These are phyloP conservation scores for Apteryx owenii DNA, from an alignment of 2,113 vertebrate species.

Conservation along the genomic window DNA sequence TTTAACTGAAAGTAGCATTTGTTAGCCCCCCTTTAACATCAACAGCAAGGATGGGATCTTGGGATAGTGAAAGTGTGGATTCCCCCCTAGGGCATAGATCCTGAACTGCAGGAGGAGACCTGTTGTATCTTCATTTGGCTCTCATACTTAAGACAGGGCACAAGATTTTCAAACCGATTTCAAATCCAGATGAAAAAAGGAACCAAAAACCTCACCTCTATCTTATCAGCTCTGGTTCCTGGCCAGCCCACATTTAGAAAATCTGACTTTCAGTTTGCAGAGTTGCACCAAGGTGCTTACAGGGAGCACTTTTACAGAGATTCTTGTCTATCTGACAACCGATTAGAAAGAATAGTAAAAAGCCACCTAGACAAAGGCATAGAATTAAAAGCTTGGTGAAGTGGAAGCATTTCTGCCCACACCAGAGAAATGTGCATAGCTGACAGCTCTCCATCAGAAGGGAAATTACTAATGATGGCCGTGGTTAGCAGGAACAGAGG, in stretches of 20 bases:
- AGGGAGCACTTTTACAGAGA: background rate
- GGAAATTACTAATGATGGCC: background rate
- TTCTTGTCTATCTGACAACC: background rate
- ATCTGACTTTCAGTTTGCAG: background rate
- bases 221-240: background rate
- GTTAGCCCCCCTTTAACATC: background rate
- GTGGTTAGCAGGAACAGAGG: background rate
- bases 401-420: background rate
- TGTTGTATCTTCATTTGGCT: background rate
- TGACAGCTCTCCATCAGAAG: background rate
- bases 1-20: background rate
- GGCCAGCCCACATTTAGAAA: background rate
- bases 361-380: background rate
- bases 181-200: background rate
- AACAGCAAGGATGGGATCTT: accelerated
- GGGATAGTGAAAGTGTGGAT: background rate
- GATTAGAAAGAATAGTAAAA: background rate
- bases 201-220: background rate
- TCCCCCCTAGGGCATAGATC: background rate
- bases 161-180: background rate
- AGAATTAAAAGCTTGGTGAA: background rate
- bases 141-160: background rate
- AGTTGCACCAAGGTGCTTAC: background rate
- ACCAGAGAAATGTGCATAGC: background rate
- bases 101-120: background rate